Evolutionary conservation across 2,113 vertebrate genomes (phyloP).

Genomic region (Antigone vipio): DNA sequence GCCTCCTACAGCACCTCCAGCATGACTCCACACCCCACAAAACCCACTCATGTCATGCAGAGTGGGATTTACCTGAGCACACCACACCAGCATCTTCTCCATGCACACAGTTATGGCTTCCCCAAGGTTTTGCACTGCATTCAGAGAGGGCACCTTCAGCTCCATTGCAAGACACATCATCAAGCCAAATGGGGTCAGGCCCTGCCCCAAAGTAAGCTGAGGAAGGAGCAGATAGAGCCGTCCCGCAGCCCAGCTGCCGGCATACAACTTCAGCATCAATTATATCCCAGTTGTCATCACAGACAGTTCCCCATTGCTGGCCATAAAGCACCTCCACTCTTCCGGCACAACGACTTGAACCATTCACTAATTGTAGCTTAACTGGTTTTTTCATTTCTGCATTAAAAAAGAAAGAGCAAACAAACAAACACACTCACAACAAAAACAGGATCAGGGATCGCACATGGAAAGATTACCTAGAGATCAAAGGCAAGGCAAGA

Average conservation of each 20-base stretch:
- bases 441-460: background rate
- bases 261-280: constrained; percentile 56
- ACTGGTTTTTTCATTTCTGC: background rate
- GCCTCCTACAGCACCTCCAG: background rate
- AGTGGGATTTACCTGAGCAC: constrained; percentile 14
- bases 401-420: background rate
- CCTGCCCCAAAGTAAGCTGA: constrained; percentile 59
- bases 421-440: too few species aligned
- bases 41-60: background rate
- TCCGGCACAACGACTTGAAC: constrained; percentile 59
- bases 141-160: constrained; percentile 36
- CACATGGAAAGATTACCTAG: background rate
- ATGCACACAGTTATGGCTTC: constrained; percentile 67
- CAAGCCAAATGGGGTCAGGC: constrained; percentile 64
- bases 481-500: background rate
- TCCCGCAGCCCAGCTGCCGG: constrained; percentile 60
- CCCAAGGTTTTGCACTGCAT: constrained; percentile 51
- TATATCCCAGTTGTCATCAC: constrained; percentile 66
- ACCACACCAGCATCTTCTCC: constrained; percentile 69
- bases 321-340: constrained; percentile 67
- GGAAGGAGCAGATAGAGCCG: background rate
- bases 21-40: background rate
- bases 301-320: constrained; percentile 66
- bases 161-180: constrained; percentile 63
- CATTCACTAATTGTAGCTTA: constrained; percentile 52